A percentile compares a stretch with the other conserved stretches of the same genome.
Evolutionary conservation across 2,888 invertebrate genomes (phyloP).

Genomic region (Drosophila kambysellisi): DNA sequence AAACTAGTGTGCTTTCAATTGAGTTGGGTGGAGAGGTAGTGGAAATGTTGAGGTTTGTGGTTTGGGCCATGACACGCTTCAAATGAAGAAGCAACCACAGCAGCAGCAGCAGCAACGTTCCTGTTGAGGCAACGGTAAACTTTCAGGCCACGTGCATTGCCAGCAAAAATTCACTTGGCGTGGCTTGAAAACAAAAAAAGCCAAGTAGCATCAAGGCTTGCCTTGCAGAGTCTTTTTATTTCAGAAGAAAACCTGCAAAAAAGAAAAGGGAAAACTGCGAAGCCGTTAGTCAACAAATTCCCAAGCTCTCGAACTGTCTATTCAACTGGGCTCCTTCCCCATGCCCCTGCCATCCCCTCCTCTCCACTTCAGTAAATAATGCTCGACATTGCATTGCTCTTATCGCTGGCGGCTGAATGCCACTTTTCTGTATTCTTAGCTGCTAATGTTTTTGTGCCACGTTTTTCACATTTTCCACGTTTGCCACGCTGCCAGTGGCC

Average conservation of each 20-base stretch:
- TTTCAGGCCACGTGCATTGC: conserved; percentile 65
- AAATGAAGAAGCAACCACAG: conserved; percentile 25
- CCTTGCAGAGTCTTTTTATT: conserved; percentile 57
- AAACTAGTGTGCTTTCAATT: conserved; percentile 45
- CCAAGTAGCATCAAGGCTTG: conserved; percentile 52
- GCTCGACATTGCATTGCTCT: conserved; percentile 54
- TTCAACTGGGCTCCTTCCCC: background rate
- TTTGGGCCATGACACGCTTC: conserved; percentile 56
- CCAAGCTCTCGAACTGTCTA: conserved; percentile 24
- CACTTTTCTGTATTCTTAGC: conserved; percentile 62
- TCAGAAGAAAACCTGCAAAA: conserved; percentile 48
- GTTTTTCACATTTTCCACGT: background rate
- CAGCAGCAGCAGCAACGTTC: conserved; percentile 17
- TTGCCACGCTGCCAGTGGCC: conserved; percentile 11
- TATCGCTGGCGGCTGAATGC: conserved; percentile 60
- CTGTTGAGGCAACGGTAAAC: conserved; percentile 45
- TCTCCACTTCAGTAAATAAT: background rate
- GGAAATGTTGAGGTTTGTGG: conserved; percentile 8
- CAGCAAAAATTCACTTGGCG: conserved; percentile 66
- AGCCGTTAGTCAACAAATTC: conserved; percentile 35
- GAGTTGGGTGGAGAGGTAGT: conserved; percentile 8
- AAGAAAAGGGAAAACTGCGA: conserved; percentile 12
- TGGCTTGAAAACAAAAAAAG: conserved; percentile 13
- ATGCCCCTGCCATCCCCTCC: background rate
- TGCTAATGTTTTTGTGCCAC: conserved; percentile 61